Conservation (phyloP, 2,113 vertebrate genomes). For the Hyla sarda region DNA sequence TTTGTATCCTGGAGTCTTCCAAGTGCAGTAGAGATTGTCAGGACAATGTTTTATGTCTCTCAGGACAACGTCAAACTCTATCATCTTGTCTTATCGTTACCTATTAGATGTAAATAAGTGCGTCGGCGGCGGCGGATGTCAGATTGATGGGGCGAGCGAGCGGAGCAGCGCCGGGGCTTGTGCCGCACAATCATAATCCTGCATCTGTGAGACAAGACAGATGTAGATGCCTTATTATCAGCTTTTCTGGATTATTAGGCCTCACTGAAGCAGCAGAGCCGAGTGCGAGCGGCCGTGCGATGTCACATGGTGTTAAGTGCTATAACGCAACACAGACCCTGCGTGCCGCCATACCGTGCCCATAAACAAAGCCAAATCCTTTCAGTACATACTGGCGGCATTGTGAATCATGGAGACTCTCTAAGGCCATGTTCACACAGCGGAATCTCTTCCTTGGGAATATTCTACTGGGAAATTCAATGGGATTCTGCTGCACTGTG, state of each 20-base stretch:
- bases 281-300: not conserved
- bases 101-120: constrained; percentile 3
- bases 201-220: not conserved
- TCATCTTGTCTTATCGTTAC: not conserved
- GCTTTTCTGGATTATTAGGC: not conserved
- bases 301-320: not conserved
- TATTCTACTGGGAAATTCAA: too few species aligned
- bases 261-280: not conserved
- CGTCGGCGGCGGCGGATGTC: not conserved
- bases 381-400: too few species aligned
- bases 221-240: not conserved
- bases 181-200: not conserved
- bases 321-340: too few species aligned
- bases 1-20: not conserved
- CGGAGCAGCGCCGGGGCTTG: not conserved
- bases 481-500: too few species aligned
- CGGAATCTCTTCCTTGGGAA: too few species aligned
- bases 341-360: too few species aligned
- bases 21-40: not conserved
- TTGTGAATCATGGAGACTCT: too few species aligned
- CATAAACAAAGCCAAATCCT: too few species aligned
- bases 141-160: not conserved
- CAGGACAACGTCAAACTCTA: constrained; percentile 14
- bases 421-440: too few species aligned
- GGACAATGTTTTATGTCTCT: not conserved